Evolutionary conservation across 2,888 invertebrate species (phyloP), one percentile per base, ranked within the genome.

Genomic region (Thecocarcelia acutangulata): DNA sequence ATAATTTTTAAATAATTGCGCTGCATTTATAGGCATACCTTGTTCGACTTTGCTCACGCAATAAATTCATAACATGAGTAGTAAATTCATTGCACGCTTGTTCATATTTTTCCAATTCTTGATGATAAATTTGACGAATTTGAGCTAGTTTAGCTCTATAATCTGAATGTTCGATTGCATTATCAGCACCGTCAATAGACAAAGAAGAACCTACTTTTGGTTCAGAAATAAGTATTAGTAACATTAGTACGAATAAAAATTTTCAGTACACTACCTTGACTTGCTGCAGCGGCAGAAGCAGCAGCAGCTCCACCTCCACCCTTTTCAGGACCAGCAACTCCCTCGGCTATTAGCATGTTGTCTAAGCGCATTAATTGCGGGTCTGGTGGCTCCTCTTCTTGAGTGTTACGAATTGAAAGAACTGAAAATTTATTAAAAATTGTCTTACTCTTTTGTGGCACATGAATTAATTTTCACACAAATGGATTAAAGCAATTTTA

Each of bases 11-110:
- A 74, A 42, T 33, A 33, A 48, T 15, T 19, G 0, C 19, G 50
- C 5, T 6, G 1, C 19, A 24, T 2, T 13, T 42, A 1, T 54
- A 15, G 17, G 73, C 58, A 80, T 70, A 90, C 90, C 90, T 93
- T 85, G 98, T 99, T 88, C 98, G 96, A 89, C 97, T 97, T 92
- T 99, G 98, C 92, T 99, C 98, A 75, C 98, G 93, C 84, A 99
- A 93, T 87, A 99, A 92, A 91, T 99, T 99, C 96, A 98, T 97
- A 85, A 99, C 99, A 92, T 99, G 99, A n/a, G 98, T 99, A 79
- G 99, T 99, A 92, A 99, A 99, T 93, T 99, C 99, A 91, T 97
- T 98, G 93, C 99, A 99, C n/a, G 99, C 99, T 93, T 99, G 98
- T 92, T 99, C 98, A 90, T 99, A 99, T 93, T 99, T 99, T 92